Evolutionary conservation across 2,113 vertebrate genomes (phyloP), one percentile per base, ranked within the genome.

Genomic region (Abramis brama): DNA sequence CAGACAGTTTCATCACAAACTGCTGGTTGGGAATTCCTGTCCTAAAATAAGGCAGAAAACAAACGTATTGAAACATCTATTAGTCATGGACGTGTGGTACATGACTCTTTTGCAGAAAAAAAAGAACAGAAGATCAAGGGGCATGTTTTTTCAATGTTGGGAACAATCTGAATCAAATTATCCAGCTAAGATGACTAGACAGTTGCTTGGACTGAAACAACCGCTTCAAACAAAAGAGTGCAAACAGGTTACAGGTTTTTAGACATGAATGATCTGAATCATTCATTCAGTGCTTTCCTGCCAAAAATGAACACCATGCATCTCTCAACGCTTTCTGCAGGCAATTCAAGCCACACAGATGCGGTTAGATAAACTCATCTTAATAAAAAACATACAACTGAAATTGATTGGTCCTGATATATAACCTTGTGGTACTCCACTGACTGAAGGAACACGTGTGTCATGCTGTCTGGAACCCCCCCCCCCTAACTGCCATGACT

Each of bases 381-480:
- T 55, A 82, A 70, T 66, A 82, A 27, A 73, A 73, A 39, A 73
- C 66, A 71, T 19, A 17, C n/a, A 55, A 59, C 47, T 21, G 19
- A 79, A 36, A 50, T 43, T 30, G 74, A 85, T n/a, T 82, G 64
- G 39, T 70, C 39, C 64, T 75, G 21, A 85, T 47, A 71, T 43
- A 27, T 33, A 55, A 79, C 52, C 79, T 62, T 86, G 21, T 19
- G 74, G 75, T 55, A 73, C 79, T 68, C 59, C 60, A 43, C 39
- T 57, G 60, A 52, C 55, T 82, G 73, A 30, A 47, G 36, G 77
- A 86, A 80, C 77, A 73, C 64, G 19, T 66, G 55, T 57, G 74
- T 78, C 60, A 43, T 55, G 11, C 55, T 83, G 85, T 86, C 78
- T 86, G 80, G 80, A 84, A 50, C 84, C 75, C 43, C 76, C 77